Conservation (phyloP, 2,113 vertebrate genomes). For the Procavia capensis region DNA sequence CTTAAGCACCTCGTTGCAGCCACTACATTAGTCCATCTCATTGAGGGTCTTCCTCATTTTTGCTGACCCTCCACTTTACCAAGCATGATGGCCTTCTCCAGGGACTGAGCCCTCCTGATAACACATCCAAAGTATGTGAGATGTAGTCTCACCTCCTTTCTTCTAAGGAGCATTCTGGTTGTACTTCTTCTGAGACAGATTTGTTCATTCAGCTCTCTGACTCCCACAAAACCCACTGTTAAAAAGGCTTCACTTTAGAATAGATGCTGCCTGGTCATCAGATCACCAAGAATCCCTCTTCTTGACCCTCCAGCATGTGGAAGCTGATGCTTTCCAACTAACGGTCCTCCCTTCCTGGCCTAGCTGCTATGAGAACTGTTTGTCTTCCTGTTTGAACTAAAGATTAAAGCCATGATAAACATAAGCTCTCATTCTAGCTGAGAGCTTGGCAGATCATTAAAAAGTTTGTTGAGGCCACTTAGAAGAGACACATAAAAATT, state of each 20-base stretch:
- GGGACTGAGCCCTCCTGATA: too few species aligned
- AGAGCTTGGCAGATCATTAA: background rate
- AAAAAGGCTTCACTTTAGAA: background rate
- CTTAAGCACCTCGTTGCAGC: too few species aligned
- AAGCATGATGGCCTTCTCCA: too few species aligned
- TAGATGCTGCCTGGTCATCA: background rate
- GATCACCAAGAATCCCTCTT: background rate
- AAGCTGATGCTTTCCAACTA: background rate
- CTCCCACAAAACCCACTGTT: background rate
- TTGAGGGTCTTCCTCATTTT: too few species aligned
- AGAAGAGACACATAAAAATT: background rate
- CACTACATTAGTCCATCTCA: too few species aligned
- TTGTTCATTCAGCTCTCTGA: background rate
- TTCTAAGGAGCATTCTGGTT: too few species aligned
- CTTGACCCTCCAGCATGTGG: conserved; percentile 42
- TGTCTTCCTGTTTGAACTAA: conserved; percentile 30
- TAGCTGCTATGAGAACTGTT: background rate
- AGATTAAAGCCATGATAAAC: background rate
- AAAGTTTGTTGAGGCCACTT: conserved; percentile 1
- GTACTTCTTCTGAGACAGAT: too few species aligned
- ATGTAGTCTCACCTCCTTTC: too few species aligned
- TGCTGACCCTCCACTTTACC: too few species aligned
- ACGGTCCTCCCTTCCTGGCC: conserved; percentile 51
- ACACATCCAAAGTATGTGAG: too few species aligned
- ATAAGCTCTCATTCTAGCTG: background rate